Evolutionary conservation across 2,888 invertebrate species (phyloP).

Genomic region (Acanthosepion lycidas): DNA sequence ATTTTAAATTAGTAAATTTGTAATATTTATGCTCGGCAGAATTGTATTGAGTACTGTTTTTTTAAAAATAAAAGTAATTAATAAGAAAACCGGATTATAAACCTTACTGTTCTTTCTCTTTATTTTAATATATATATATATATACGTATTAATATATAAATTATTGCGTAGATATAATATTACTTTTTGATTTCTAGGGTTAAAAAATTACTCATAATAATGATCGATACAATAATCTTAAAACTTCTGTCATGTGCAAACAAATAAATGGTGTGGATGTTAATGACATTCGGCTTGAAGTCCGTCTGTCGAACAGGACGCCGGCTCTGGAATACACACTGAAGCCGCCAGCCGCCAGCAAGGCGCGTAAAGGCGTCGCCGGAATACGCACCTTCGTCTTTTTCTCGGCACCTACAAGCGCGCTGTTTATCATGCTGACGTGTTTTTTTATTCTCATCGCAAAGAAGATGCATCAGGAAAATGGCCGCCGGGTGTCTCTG

Average conservation of each 20-base stretch:
- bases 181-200: neutral
- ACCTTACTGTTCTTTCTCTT: no score
- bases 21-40: no score
- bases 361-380: neutral
- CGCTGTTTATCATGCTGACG: neutral
- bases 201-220: neutral
- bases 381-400: neutral
- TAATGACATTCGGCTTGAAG: neutral
- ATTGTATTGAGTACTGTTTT: no score
- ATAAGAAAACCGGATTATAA: no score
- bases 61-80: no score
- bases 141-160: no score
- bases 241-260: neutral
- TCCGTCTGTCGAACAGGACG: constrained; percentile 12
- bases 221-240: neutral
- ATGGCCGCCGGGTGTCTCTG: neutral
- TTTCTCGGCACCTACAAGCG: neutral
- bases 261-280: neutral
- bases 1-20: no score
- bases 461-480: neutral
- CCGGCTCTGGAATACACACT: neutral
- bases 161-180: no score
- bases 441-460: neutral
- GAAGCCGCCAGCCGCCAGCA: neutral
- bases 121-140: no score